These are phyloP conservation scores for Brenthis hecate DNA, from an alignment of 2,888 invertebrate genomes.

Conservation along the genomic window DNA sequence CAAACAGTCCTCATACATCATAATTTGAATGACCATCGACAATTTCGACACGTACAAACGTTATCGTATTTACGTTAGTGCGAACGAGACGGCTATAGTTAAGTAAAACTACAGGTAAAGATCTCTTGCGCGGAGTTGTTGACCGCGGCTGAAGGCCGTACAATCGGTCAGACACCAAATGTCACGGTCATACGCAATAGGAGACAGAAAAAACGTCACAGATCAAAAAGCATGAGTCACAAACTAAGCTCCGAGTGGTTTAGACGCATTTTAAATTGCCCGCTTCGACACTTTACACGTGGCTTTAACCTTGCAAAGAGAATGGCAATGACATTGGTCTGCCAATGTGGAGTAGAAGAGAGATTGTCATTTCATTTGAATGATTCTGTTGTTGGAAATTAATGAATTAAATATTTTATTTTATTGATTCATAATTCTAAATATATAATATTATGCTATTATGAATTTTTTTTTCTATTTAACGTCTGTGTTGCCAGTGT, in stretches of 20 bases:
- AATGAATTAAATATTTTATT: too few relatives aligned
- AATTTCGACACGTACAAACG: constrained; percentile 2
- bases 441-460: too few relatives aligned
- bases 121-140: constrained; percentile 72
- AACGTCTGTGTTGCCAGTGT: too few relatives aligned
- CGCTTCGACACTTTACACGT: constrained; percentile 45
- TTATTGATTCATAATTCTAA: too few relatives aligned
- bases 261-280: constrained; percentile 49
- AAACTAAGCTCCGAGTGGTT: constrained; percentile 40
- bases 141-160: constrained; percentile 79
- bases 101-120: constrained; percentile 49
- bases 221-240: constrained; percentile 74
- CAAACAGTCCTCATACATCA: background rate
- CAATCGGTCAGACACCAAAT: constrained; percentile 81
- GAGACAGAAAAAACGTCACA: constrained; percentile 75
- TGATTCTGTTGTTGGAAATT: background rate
- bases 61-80: constrained; percentile 45
- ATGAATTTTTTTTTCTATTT: too few relatives aligned
- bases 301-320: constrained; percentile 64
- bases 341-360: constrained; percentile 53
- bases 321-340: constrained; percentile 76
- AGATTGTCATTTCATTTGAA: constrained; percentile 3
- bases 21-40: background rate
- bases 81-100: constrained; percentile 47
- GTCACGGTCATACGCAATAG: constrained; percentile 72